Percentiles rank a stretch among this genome's conserved stretches.
Conservation (phyloP, 2,888 invertebrate genomes). For the Salpingus planirostris region DNA sequence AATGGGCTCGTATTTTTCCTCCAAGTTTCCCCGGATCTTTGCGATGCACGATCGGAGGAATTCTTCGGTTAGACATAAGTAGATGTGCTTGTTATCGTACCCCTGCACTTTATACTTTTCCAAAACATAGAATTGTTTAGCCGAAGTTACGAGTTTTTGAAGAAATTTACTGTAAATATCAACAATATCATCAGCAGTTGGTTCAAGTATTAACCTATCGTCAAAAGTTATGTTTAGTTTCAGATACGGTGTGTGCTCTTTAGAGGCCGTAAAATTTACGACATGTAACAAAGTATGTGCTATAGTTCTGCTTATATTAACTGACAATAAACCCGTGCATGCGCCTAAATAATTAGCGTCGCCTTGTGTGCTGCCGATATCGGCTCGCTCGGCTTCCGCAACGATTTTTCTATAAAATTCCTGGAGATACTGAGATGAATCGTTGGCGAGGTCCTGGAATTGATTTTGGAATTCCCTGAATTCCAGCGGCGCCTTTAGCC, state of each 20-base stretch:
- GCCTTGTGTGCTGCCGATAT: too few relatives aligned
- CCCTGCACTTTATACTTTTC: constrained; percentile 18
- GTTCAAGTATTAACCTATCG: constrained; percentile 48
- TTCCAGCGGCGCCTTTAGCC: constrained; percentile 17
- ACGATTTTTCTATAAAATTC: constrained; percentile 22
- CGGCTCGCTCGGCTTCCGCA: constrained; percentile 15
- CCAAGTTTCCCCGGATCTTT: constrained; percentile 46
- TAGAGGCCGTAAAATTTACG: constrained; percentile 46
- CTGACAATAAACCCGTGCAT: constrained; percentile 42
- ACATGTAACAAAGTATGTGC: constrained; percentile 56
- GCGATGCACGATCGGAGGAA: constrained; percentile 44
- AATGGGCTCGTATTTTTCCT: constrained; percentile 48
- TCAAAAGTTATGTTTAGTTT: constrained; percentile 49
- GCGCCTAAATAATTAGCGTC: constrained; percentile 19
- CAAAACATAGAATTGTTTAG: constrained; percentile 19
- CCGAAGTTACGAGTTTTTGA: constrained; percentile 18
- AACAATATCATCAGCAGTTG: constrained; percentile 48
- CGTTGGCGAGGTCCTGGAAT: constrained; percentile 20
- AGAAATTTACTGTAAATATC: constrained; percentile 39
- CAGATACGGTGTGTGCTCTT: constrained; percentile 49
- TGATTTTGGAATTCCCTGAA: constrained; percentile 18
- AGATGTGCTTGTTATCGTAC: constrained; percentile 21
- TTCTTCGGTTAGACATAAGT: constrained; percentile 26
- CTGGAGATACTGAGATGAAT: constrained; percentile 17
- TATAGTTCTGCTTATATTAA: constrained; percentile 59